Percentiles rank a stretch among this genome's conserved stretches.
These are phyloP conservation scores for Paramuricea clavata DNA, from an alignment of 92 coral and sea anemone genomes.

Conservation along the genomic window DNA sequence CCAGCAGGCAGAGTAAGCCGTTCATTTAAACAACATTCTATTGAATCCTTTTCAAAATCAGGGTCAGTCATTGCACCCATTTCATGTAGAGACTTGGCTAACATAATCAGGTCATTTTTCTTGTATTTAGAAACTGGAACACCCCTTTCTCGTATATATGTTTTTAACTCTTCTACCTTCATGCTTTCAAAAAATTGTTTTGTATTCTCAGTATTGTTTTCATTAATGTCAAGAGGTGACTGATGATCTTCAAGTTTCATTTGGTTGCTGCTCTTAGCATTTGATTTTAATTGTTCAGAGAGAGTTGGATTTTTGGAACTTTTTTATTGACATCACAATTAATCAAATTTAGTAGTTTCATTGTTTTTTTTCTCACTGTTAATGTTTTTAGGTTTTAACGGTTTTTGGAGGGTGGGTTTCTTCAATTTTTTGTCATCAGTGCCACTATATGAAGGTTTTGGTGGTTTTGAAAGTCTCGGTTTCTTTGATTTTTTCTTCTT, in stretches of 20 bases:
- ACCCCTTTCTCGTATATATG: constrained; percentile 61
- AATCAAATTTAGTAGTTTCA: too few relatives aligned
- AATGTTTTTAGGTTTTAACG: not conserved
- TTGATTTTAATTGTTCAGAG: not conserved
- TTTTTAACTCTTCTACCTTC: constrained; percentile 62
- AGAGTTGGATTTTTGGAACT: not conserved
- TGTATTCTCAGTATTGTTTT: too few relatives aligned
- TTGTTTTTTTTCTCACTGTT: constrained; percentile 3
- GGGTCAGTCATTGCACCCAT: constrained; percentile 72
- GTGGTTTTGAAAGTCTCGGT: too few relatives aligned
- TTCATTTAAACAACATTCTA: constrained; percentile 58
- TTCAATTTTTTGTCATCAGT: not conserved
- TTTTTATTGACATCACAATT: too few relatives aligned
- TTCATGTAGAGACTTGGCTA: constrained; percentile 65
- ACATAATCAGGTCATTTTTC: constrained; percentile 69
- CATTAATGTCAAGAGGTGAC: too few relatives aligned
- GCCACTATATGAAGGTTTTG: too few relatives aligned
- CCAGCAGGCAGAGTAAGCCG: constrained; percentile 75
- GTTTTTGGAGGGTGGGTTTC: not conserved
- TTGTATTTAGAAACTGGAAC: constrained; percentile 69
- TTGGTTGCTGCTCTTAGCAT: too few relatives aligned
- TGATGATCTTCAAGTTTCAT: not conserved
- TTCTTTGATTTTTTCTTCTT: too few relatives aligned
- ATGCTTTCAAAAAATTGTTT: constrained; percentile 64
- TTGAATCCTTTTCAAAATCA: constrained; percentile 72